Percentiles rank a stretch among this genome's conserved stretches.
phyloP scores from a whole-genome alignment of 2,888 invertebrate genomes.

The Pristionchus arcanus region DNA sequence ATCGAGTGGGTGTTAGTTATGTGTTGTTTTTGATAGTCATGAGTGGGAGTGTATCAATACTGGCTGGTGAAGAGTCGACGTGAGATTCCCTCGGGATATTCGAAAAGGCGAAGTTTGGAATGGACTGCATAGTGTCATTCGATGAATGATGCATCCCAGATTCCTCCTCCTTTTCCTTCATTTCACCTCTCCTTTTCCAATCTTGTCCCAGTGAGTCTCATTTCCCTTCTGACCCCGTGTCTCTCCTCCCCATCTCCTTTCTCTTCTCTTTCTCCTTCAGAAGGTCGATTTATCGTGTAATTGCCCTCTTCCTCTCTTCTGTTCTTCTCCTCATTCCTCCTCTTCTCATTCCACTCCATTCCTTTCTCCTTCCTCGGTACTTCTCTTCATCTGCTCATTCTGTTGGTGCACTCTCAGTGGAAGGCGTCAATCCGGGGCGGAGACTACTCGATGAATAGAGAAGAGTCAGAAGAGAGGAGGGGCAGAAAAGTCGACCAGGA shows the following conservation, averaged over 20 bases:
- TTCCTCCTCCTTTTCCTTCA: slow-evolving; percentile 30
- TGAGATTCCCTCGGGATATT: slow-evolving; percentile 38
- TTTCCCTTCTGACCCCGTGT: slow-evolving; percentile 39
- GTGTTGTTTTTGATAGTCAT: slow-evolving; percentile 32
- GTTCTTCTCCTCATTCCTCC: slow-evolving; percentile 10
- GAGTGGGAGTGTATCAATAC: slow-evolving; percentile 37
- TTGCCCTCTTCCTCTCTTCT: slow-evolving; percentile 24
- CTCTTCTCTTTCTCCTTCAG: slow-evolving; percentile 34
- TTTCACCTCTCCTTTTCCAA: slow-evolving; percentile 47
- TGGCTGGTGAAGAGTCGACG: slow-evolving; percentile 31
- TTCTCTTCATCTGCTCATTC: background rate
- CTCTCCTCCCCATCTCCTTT: background rate
- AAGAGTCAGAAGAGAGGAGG: slow-evolving; percentile 33
- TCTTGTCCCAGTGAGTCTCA: slow-evolving; percentile 17
- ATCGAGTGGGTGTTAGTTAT: background rate
- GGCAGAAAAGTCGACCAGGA: background rate
- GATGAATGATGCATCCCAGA: slow-evolving; percentile 34
- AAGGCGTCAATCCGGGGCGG: slow-evolving; percentile 43
- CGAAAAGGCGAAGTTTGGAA: background rate
- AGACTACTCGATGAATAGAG: slow-evolving; percentile 17
- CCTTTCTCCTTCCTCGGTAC: slow-evolving; percentile 24
- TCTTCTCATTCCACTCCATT: slow-evolving; percentile 20
- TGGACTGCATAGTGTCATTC: slow-evolving; percentile 46
- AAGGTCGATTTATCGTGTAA: slow-evolving; percentile 37
- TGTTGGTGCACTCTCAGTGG: slow-evolving; percentile 17